Evolutionary conservation across 2,113 vertebrate genomes (phyloP).

Genomic region (Zapus hudsonius): DNA sequence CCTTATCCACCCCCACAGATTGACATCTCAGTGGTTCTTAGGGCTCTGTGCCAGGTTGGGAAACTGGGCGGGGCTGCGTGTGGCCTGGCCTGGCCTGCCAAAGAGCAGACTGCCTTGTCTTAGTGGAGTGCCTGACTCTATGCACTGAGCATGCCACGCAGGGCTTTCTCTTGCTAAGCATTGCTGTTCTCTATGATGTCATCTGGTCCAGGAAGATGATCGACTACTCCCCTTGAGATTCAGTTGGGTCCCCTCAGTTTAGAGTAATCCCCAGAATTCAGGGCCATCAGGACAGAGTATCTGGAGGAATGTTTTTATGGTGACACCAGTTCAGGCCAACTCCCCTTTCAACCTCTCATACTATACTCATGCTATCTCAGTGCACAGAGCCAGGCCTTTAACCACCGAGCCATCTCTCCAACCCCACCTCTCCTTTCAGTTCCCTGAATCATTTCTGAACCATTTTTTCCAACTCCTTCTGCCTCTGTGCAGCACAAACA

Average conservation of each 20-base stretch:
- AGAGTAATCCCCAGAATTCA: not conserved
- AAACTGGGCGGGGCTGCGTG: not conserved
- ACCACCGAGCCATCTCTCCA: no score
- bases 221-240: not conserved
- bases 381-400: no score
- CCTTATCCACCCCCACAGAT: not conserved
- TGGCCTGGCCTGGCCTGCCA: not conserved
- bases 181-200: not conserved
- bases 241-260: not conserved
- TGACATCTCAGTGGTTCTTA: not conserved
- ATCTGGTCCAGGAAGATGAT: not conserved
- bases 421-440: no score
- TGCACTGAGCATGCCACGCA: not conserved
- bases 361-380: no score
- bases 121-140: not conserved
- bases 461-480: not conserved
- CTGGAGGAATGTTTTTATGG: not conserved
- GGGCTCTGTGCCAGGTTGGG: not conserved
- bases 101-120: not conserved
- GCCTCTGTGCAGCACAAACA: not conserved
- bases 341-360: no score
- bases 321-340: not conserved
- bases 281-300: not conserved
- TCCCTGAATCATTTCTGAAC: no score
- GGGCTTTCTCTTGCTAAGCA: not conserved